Conservation (phyloP, 2,888 invertebrate species). For the Drosophila mercatorum region DNA sequence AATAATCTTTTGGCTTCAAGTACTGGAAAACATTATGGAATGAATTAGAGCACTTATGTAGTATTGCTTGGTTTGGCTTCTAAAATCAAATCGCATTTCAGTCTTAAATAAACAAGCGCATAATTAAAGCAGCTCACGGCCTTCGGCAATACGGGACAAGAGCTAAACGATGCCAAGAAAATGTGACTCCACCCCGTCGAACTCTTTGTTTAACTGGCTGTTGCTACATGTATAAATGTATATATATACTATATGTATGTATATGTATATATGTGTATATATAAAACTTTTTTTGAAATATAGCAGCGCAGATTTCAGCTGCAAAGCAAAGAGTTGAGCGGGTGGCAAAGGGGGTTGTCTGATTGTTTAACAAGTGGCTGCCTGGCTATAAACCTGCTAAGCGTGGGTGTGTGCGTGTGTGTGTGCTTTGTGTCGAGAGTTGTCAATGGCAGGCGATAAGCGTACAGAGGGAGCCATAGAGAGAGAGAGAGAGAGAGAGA, state of each 20-base stretch:
- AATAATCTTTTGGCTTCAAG: neutral
- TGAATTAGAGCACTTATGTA: neutral
- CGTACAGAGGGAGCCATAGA: neutral
- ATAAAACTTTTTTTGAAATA: constrained; percentile 20
- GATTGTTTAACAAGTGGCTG: constrained; percentile 28
- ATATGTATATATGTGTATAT: constrained; percentile 3
- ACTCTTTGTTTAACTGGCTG: constrained; percentile 20
- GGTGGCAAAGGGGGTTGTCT: constrained; percentile 17
- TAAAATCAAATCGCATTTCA: constrained; percentile 36
- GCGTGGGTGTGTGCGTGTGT: neutral
- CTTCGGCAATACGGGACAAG: constrained; percentile 22
- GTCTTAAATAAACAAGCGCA: constrained; percentile 53
- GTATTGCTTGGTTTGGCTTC: neutral
- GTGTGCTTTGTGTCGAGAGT: constrained; percentile 45
- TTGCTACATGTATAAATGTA: constrained; percentile 10
- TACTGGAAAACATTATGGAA: too few species aligned
- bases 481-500: neutral
- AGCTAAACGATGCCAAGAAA: constrained; percentile 16
- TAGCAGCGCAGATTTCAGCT: constrained; percentile 9
- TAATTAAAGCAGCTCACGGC: constrained; percentile 54
- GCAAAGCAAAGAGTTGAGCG: constrained; percentile 9
- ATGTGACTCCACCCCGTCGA: neutral
- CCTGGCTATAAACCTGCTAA: constrained; percentile 8
- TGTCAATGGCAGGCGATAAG: constrained; percentile 75
- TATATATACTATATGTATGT: neutral